These are phyloP conservation scores for Watsonalla binaria DNA, from an alignment of 2,888 invertebrate genomes.

Conservation along the genomic window DNA sequence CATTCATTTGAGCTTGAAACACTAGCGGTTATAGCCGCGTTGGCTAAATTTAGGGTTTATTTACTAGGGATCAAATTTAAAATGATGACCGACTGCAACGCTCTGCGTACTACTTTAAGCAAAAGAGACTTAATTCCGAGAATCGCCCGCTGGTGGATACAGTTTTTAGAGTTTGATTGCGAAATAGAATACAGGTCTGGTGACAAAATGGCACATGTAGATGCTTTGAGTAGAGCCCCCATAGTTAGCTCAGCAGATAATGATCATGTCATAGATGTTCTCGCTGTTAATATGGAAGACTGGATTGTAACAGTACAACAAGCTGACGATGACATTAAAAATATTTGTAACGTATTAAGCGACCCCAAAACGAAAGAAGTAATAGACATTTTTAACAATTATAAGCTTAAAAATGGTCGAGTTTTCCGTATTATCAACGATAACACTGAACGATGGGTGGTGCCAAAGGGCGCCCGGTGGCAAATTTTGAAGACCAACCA, in stretches of 20 bases:
- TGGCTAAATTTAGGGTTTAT: constrained; percentile 17
- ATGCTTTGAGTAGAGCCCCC: constrained; percentile 26
- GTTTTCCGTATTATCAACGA: constrained; percentile 12
- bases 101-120: constrained; percentile 11
- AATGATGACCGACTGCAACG: constrained; percentile 22
- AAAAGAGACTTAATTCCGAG: constrained; percentile 18
- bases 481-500: constrained; percentile 18
- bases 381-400: constrained; percentile 15
- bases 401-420: constrained; percentile 12
- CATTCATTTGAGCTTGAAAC: constrained; percentile 22
- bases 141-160: constrained; percentile 31
- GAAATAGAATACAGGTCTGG: constrained; percentile 27
- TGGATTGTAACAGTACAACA: constrained; percentile 14
- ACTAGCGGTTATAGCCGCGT: constrained; percentile 16
- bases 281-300: neutral
- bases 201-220: constrained; percentile 22
- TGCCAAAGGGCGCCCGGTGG: constrained; percentile 19
- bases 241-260: neutral
- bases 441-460: constrained; percentile 15
- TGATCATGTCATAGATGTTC: neutral
- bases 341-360: constrained; percentile 7
- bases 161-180: constrained; percentile 29
- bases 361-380: constrained; percentile 6
- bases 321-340: constrained; percentile 12
- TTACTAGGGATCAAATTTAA: constrained; percentile 20